Evolutionary conservation across 2,888 invertebrate species (phyloP).

Genomic region (Drosophila antonietae): DNA sequence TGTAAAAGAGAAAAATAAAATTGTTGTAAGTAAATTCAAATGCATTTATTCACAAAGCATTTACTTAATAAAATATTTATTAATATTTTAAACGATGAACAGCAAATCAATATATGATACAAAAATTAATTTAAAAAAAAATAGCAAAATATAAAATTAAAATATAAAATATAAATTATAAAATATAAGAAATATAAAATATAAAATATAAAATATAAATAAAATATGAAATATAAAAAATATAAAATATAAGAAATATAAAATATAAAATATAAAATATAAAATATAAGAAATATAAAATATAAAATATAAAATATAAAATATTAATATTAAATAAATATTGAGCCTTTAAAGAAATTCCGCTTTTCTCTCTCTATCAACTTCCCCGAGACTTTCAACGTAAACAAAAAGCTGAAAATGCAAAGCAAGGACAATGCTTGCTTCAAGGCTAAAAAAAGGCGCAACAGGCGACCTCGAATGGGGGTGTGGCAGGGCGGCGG

Average conservation of each 20-base stretch:
- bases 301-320: neutral
- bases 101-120: too few relatives aligned
- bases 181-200: too few relatives aligned
- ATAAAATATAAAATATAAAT: too few relatives aligned
- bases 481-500: neutral
- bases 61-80: neutral
- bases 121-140: too few relatives aligned
- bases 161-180: too few relatives aligned
- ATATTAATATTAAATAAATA: neutral
- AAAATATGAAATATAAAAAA: too few relatives aligned
- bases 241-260: too few relatives aligned
- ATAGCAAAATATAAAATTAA: too few relatives aligned
- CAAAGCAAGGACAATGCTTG: constrained; percentile 38
- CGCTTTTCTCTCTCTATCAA: neutral
- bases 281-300: neutral
- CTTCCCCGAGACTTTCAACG: neutral
- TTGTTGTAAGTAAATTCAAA: neutral
- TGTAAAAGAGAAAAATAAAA: neutral
- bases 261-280: too few relatives aligned
- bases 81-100: neutral
- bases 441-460: constrained; percentile 35
- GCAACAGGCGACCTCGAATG: constrained; percentile 60
- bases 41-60: neutral
- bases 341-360: neutral
- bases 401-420: constrained; percentile 9